Conservation (phyloP, 2,888 invertebrate genomes). For the Amphipoea oculea region DNA sequence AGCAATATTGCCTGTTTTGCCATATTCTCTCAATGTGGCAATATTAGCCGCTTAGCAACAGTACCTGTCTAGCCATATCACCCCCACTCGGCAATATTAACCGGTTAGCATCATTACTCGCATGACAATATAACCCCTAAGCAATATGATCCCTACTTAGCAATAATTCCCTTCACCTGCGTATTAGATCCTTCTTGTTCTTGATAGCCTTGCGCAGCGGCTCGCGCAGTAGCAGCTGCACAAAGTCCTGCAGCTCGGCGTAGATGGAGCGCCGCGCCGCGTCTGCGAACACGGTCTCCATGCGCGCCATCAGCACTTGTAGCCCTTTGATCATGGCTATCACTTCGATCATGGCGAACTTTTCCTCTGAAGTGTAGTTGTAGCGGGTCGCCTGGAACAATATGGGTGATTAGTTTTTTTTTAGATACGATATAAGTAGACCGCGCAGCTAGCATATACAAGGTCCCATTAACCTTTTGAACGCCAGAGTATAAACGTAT, state of each 20-base stretch:
- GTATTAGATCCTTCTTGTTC: conserved; percentile 98
- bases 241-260: conserved; percentile 99
- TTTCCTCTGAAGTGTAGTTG: conserved; percentile 99
- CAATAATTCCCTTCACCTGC: conserved; percentile 96
- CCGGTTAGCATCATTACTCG: too few species aligned
- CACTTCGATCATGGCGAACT: conserved; percentile 99
- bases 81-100: conserved; percentile 84
- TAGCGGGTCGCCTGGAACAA: conserved; percentile 96
- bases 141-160: conserved; percentile 89
- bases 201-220: conserved; percentile 99
- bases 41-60: too few species aligned
- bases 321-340: conserved; percentile 99
- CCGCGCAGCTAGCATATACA: too few species aligned
- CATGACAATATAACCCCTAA: too few species aligned
- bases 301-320: conserved; percentile 98
- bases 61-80: too few species aligned
- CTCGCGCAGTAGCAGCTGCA: conserved; percentile 96
- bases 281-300: conserved; percentile 96
- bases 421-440: too few species aligned
- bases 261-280: conserved; percentile 95
- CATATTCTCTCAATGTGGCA: too few species aligned
- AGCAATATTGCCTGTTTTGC: too few species aligned
- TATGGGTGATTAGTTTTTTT: neutral
- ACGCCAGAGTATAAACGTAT: too few species aligned
- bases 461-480: too few species aligned